Percentiles rank a stretch among this genome's conserved stretches.
These are phyloP conservation scores for Ips typographus DNA, from an alignment of 1,140 invertebrate genomes.

Conservation along the genomic window DNA sequence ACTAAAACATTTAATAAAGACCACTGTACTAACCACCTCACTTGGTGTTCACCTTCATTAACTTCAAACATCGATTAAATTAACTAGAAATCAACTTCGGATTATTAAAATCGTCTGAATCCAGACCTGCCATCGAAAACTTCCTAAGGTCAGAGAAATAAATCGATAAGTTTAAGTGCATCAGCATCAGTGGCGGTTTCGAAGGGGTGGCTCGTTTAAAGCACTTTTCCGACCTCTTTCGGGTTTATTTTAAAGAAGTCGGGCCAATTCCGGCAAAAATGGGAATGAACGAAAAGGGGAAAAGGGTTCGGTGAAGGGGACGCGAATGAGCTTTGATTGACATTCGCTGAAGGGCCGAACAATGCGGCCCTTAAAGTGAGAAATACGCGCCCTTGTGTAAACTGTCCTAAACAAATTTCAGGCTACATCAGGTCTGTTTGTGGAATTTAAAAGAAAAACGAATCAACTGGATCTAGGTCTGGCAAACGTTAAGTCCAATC, in stretches of 20 bases:
- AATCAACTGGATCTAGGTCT: no score
- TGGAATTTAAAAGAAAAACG: no score
- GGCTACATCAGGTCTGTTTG: no score
- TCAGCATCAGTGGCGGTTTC: slow-evolving; percentile 31
- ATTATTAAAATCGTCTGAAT: no score
- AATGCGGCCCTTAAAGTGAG: no score
- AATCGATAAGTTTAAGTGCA: slow-evolving; percentile 33
- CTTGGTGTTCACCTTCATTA: background rate
- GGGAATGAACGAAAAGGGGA: background rate
- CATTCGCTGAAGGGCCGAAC: no score
- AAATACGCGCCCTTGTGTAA: no score
- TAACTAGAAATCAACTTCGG: no score
- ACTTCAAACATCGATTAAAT: no score
- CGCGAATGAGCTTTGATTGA: background rate
- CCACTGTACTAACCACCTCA: background rate
- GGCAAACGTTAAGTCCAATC: no score
- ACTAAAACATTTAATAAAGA: no score
- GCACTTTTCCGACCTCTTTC: slow-evolving; percentile 31
- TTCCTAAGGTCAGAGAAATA: slow-evolving; percentile 27
- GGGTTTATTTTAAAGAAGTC: slow-evolving; percentile 31
- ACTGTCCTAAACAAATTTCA: no score
- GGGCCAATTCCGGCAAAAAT: slow-evolving; percentile 15
- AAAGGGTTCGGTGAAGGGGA: background rate
- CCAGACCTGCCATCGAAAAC: background rate
- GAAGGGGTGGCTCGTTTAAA: slow-evolving; percentile 19